Base-by-base conservation (phyloP, 2,888 invertebrate genomes). In the Notodonta ziczac region DNA sequence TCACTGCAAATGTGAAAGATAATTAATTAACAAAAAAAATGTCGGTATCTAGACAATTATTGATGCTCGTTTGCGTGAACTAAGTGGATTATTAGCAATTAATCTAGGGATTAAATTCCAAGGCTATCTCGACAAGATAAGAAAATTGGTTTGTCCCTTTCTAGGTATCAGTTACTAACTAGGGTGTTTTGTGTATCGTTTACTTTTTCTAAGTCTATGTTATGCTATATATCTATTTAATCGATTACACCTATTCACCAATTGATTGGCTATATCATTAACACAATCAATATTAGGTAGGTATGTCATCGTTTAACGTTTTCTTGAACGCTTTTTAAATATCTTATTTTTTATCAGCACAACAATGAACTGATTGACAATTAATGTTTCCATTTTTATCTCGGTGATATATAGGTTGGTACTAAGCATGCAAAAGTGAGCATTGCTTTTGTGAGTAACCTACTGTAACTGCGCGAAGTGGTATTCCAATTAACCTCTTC, bases 21-120 rank as follows among this genome's bases (percentile, higher is more conserved):
- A 7, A 44, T 53, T 53, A 58, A 58, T 55, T 61, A 60, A 62
- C 55, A 58, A 59, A 52, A 59, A 57, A 61, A n/a, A 0, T 32
- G 40, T 24, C 59, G 59, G 58, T 66, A 65, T 74, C 66, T 71
- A 60, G 61, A 79, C 65, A 71, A 68, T 63, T 72, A 69, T 61
- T 74, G 69, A 74, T 74, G 72, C 67, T 70, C 75, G 72, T 74
- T 73, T 72, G 71, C 63, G 62, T 70, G 46, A 61, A 62, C 60
- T 73, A 77, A 75, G 70, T 78, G 77, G 83, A 82, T 80, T 81
- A 80, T 74, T 74, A 75, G 66, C 63, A 72, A 74, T 77, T 82
- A 80, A 81, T 82, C 80, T 75, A 58, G 14, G 59, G 69, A 71
- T 78, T 73, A 70, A 65, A 59, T 66, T 66, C 56, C 74, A 76